These are phyloP conservation scores for Microcebus murinus DNA, from an alignment of 2,113 vertebrate genomes.

Conservation along the genomic window DNA sequence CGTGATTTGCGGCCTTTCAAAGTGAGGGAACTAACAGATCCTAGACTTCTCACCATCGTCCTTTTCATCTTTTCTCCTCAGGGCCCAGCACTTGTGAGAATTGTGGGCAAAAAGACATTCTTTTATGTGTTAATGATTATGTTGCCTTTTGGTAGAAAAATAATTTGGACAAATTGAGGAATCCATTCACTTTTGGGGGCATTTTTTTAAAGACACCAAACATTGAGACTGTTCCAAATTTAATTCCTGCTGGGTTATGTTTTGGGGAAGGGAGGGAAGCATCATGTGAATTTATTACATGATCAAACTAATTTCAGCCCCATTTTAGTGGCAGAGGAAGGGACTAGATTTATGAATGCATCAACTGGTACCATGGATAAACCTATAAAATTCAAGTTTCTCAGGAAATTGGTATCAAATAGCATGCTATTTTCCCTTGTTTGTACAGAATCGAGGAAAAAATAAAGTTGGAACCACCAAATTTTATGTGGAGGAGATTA, in stretches of 20 bases:
- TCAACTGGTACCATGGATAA: not conserved
- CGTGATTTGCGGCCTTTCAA: conserved; percentile 74
- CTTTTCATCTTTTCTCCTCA: conserved; percentile 66
- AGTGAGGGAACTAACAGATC: conserved; percentile 55
- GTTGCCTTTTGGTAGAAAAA: conserved; percentile 47
- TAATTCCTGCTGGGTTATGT: not conserved
- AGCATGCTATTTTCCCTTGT: not conserved
- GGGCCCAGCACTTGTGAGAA: conserved; percentile 50
- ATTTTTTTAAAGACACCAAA: conserved; percentile 5
- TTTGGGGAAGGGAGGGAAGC: not conserved
- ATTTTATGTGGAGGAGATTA: not conserved
- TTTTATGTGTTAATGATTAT: conserved; percentile 42
- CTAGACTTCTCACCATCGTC: conserved; percentile 43
- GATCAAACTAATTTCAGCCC: conserved; percentile 29
- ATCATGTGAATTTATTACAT: conserved; percentile 1
- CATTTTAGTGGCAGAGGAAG: not conserved
- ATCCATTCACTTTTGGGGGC: not conserved
- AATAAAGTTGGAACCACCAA: not conserved
- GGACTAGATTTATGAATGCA: not conserved
- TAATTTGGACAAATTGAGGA: conserved; percentile 57
- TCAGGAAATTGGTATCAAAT: conserved; percentile 13
- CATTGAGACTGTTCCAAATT: conserved; percentile 26
- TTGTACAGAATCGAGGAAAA: not conserved
- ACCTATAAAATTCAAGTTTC: not conserved
- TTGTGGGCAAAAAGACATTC: conserved; percentile 26